Evolutionary conservation across 2,888 invertebrate species (phyloP).

Genomic region (Biston stratarius): DNA sequence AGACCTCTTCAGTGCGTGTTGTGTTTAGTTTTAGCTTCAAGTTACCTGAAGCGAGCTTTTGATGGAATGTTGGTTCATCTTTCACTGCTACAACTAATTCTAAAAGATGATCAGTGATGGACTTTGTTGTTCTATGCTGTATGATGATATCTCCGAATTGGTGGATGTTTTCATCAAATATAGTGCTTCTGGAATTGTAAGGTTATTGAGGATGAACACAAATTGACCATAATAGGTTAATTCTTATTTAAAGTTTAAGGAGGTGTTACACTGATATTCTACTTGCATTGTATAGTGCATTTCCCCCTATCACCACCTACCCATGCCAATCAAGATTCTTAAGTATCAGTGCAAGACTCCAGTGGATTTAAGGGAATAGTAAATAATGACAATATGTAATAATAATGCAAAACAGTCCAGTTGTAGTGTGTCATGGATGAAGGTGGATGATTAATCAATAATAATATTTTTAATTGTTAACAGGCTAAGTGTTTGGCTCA

Average conservation of each 20-base stretch:
- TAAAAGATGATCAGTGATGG: constrained; percentile 52
- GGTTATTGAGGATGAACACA: neutral
- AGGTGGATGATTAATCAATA: too few species aligned
- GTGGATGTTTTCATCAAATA: constrained; percentile 71
- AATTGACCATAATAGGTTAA: neutral
- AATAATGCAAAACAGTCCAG: too few species aligned
- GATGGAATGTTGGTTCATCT: constrained; percentile 59
- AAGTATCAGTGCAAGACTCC: too few species aligned
- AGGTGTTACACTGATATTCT: too few species aligned
- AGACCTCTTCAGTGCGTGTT: constrained; percentile 48
- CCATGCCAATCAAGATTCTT: too few species aligned
- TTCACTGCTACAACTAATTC: constrained; percentile 56
- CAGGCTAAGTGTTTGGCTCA: too few species aligned
- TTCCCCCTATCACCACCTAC: too few species aligned
- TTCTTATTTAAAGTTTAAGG: neutral
- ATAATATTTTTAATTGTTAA: too few species aligned
- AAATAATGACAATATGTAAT: too few species aligned
- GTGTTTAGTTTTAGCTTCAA: constrained; percentile 58
- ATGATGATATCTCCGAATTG: constrained; percentile 72
- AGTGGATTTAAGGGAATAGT: too few species aligned
- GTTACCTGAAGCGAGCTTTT: constrained; percentile 54
- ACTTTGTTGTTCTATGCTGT: constrained; percentile 48
- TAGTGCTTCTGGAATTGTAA: constrained; percentile 62
- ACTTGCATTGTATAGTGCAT: too few species aligned
- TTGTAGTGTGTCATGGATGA: too few species aligned